phyloP scores from a whole-genome alignment of 2,113 vertebrate genomes.

The Nothocercus julius region DNA sequence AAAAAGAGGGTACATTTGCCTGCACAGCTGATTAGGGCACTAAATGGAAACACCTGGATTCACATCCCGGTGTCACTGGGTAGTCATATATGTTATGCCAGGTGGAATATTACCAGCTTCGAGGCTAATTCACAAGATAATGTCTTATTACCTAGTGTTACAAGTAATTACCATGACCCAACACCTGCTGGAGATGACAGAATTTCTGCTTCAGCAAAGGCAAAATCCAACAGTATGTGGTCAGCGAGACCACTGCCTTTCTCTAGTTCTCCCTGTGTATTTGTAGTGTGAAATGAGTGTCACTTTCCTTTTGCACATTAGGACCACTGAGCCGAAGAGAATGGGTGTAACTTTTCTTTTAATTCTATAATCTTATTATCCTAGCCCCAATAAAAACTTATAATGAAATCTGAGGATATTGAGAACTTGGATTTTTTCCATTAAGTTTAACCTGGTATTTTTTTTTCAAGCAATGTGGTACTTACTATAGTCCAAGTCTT shows the following conservation, averaged over 20 bases:
- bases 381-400: slow-evolving; percentile 44
- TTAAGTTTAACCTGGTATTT: slow-evolving; percentile 51
- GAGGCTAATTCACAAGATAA: not conserved
- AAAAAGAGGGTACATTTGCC: not conserved
- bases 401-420: slow-evolving; percentile 58
- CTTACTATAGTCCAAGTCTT: slow-evolving; percentile 63
- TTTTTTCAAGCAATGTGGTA: slow-evolving; percentile 59
- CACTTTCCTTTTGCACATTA: slow-evolving; percentile 16
- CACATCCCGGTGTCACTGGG: not conserved
- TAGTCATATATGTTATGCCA: accelerated
- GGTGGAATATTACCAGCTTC: not conserved
- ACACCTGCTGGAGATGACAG: not conserved
- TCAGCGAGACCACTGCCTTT: not conserved
- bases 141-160: not conserved
- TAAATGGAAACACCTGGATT: not conserved
- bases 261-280: not conserved
- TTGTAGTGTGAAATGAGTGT: slow-evolving; percentile 36
- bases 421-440: slow-evolving; percentile 47
- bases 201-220: not conserved
- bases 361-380: slow-evolving; percentile 69
- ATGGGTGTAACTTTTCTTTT: slow-evolving; percentile 54
- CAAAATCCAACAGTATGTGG: not conserved
- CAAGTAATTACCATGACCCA: not conserved
- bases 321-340: slow-evolving; percentile 50
- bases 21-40: not conserved